Evolutionary conservation across 2,113 vertebrate species (phyloP).

Genomic region (Dromaius novaehollandiae): DNA sequence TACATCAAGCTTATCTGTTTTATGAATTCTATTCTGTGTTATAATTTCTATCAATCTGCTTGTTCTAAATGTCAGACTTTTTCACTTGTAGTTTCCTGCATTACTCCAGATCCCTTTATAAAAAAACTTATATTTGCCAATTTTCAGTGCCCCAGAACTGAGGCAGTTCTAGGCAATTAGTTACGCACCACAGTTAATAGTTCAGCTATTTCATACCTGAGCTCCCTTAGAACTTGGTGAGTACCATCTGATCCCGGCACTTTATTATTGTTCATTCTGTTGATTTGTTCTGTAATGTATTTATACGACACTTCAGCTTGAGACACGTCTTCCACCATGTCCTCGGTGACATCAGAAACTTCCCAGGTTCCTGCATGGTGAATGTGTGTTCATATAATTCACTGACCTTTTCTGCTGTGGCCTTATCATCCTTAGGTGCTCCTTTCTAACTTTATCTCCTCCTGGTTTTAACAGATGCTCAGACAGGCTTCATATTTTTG

Average conservation of each 20-base stretch:
- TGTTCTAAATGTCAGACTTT: neutral
- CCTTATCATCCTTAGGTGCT: neutral
- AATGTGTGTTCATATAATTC: neutral
- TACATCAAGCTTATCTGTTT: neutral
- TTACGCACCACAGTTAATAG: neutral
- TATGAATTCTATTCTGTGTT: neutral
- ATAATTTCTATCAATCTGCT: neutral
- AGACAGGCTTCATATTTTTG: neutral
- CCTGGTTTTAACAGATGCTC: neutral
- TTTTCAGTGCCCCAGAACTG: neutral
- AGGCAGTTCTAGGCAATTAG: neutral
- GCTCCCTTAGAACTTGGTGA: neutral
- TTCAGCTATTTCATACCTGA: neutral
- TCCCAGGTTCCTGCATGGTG: accelerated
- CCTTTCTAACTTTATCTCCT: neutral
- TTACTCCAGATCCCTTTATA: neutral
- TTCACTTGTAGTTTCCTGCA: neutral
- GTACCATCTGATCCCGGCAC: neutral
- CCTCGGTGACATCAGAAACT: neutral
- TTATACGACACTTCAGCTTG: neutral
- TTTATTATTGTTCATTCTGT: neutral
- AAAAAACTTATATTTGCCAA: neutral
- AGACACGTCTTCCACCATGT: neutral
- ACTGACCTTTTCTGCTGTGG: neutral
- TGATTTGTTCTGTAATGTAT: neutral